These are phyloP conservation scores for Spodoptera exigua DNA, from an alignment of 2,888 invertebrate genomes.

Conservation along the genomic window DNA sequence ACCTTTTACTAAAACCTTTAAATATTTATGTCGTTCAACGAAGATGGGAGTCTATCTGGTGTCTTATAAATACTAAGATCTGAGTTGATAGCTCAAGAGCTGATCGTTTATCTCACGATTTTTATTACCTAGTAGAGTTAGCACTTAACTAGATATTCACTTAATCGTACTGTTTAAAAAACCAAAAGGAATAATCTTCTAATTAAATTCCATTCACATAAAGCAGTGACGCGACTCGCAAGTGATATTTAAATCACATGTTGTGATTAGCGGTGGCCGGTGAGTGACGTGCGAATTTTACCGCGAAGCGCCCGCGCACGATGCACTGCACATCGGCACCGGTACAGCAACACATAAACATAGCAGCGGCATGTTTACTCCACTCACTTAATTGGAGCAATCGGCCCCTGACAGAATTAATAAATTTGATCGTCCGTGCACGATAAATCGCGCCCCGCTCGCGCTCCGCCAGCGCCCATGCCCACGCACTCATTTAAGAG, in stretches of 20 bases:
- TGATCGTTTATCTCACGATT: conserved; percentile 33
- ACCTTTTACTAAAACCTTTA: too few relatives aligned
- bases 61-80: conserved; percentile 32
- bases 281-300: conserved; percentile 71
- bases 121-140: conserved; percentile 23
- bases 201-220: conserved; percentile 48
- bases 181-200: conserved; percentile 31
- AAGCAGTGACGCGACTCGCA: conserved; percentile 45
- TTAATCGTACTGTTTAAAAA: conserved; percentile 44
- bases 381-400: conserved; percentile 84
- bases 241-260: conserved; percentile 67
- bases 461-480: conserved; percentile 67
- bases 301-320: conserved; percentile 56
- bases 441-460: conserved; percentile 75
- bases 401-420: conserved; percentile 82
- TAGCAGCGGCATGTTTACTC: conserved; percentile 80
- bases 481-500: conserved; percentile 65
- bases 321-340: conserved; percentile 49
- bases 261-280: conserved; percentile 63
- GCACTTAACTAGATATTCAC: conserved; percentile 31
- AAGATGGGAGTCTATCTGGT: neutral
- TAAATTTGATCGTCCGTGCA: conserved; percentile 79
- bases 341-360: conserved; percentile 74
- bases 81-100: conserved; percentile 12
- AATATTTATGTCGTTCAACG: neutral